Conservation (phyloP, 2,113 vertebrate genomes). For the Amphilophus citrinellus region DNA sequence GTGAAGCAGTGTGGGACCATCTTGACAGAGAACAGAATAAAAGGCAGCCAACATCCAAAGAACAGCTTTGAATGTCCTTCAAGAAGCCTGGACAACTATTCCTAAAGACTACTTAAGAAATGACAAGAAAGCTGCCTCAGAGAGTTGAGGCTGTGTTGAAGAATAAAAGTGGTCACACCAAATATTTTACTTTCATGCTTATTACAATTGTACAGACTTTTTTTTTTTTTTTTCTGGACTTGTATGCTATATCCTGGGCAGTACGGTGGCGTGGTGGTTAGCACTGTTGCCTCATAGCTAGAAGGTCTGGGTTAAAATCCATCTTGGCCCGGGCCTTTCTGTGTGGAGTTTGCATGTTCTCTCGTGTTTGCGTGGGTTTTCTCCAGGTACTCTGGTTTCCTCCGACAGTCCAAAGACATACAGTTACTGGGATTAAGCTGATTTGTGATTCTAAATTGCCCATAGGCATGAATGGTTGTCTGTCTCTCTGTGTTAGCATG, state of each 20-base stretch:
- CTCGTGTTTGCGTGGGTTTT: too few species aligned
- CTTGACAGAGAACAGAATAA: too few species aligned
- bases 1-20: too few species aligned
- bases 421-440: too few species aligned
- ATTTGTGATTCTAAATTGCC: too few species aligned
- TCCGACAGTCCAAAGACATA: too few species aligned
- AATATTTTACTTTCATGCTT: neutral
- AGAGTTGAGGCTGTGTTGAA: neutral
- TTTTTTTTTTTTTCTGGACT: neutral
- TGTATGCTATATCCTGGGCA: neutral
- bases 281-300: too few species aligned
- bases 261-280: too few species aligned
- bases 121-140: neutral
- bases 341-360: neutral
- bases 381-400: too few species aligned
- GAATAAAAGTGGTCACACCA: neutral
- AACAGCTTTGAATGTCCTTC: neutral
- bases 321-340: neutral
- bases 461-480: too few species aligned
- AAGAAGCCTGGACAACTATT: neutral
- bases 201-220: neutral
- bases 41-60: neutral
- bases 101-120: neutral
- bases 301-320: too few species aligned
- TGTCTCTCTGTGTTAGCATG: too few species aligned